These are phyloP conservation scores for Papio anubis DNA, from an alignment of 2,113 vertebrate genomes.

Conservation along the genomic window DNA sequence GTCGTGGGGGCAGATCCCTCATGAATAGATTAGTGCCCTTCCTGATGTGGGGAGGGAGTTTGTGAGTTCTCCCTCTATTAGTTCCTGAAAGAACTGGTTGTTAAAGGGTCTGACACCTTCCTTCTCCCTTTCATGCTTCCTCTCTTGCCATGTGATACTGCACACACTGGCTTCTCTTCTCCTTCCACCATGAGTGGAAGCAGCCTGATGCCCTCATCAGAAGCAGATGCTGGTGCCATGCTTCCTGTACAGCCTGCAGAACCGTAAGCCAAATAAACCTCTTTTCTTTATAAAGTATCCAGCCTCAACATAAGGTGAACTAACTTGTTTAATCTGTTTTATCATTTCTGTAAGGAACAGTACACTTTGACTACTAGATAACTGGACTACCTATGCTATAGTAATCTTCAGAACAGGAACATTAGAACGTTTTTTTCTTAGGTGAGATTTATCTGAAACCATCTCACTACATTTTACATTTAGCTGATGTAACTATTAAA, in stretches of 20 bases:
- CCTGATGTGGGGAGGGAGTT: neutral
- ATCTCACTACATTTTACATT: neutral
- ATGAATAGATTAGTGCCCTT: neutral
- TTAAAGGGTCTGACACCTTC: neutral
- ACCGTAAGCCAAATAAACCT: neutral
- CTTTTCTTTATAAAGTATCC: neutral
- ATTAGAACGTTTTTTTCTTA: neutral
- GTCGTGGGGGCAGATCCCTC: neutral
- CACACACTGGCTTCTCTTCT: neutral
- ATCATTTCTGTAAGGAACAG: neutral
- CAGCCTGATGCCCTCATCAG: neutral
- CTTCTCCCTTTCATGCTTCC: neutral
- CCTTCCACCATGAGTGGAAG: neutral
- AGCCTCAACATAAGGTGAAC: neutral
- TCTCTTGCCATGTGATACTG: neutral
- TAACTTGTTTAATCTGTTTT: slow-evolving; percentile 6
- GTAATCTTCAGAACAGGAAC: neutral
- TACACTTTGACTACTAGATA: neutral
- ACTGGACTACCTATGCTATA: neutral
- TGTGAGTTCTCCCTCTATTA: neutral
- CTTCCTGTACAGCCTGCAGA: neutral
- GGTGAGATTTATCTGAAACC: slow-evolving; percentile 29
- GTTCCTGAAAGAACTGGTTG: neutral
- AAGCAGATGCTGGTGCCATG: neutral
- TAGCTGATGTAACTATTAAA: neutral